Base-by-base conservation (phyloP, 2,888 invertebrate genomes). In the Daptonema setosum region DNA sequence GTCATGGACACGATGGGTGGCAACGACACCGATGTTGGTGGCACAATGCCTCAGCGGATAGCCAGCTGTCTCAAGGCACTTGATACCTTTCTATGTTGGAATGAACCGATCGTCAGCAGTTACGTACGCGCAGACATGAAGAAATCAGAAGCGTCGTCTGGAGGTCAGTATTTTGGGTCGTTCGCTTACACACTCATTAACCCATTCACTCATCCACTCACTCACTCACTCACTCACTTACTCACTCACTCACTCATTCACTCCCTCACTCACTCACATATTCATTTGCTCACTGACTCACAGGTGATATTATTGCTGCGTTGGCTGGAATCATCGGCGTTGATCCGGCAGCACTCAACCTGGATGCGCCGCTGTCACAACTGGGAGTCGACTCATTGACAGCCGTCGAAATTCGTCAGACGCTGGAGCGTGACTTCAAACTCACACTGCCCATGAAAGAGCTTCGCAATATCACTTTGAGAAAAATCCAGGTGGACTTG, bases 321-420 rank as follows among this genome's bases (percentile, higher is more conserved):
- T 45, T 60, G 20, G 56, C 56, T 1, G 55, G 25, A 29, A 60
- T 60, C 26, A 52, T 60, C 25, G 83, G 85, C 57, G 80, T 93
- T 66, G 87, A 91, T 66, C 74, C 80, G 0, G 79, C 78, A 63
- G 81, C 82, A 58, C 78, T 88, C 26, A 79, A 83, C 58, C 76
- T 79, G 45, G 77, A 78, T 22, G 79, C 83, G 1, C 82, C 81
- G 35, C 75, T 93, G 54, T 85, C 86, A 20, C 91, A 93, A 72
- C 78, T 93, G 45, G 93, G 93, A 58, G 86, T 93, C 83, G 93
- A 93, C 71, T 91, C 91, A 2, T 75, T 93, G 62, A 93, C 93
- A 91, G 88, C 88, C 50, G 87, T 91, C 1, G 93, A 93, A 77
- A 87, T 93, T 67, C 91, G 90, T 58, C 73, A 74, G 61, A 66